Evolutionary conservation across 2,797 vertebrate genomes (phyloP).

Genomic region (Mastacembelus armatus): DNA sequence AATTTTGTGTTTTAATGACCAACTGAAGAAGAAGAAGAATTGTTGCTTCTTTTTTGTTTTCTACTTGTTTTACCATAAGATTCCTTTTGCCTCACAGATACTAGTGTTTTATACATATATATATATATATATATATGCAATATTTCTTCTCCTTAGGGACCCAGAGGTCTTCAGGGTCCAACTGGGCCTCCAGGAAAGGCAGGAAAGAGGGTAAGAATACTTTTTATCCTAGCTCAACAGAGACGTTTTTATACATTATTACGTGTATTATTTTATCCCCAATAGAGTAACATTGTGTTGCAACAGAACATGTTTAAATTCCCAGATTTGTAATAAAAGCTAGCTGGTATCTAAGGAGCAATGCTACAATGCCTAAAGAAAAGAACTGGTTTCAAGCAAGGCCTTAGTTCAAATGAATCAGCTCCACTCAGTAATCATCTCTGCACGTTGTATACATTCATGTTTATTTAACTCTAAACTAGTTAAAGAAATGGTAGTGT

Average conservation of each 20-base stretch:
- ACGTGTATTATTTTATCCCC: constrained; percentile 3
- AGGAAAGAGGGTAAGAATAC: constrained; percentile 90
- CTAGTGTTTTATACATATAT: no score
- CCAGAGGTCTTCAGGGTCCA: constrained; percentile 93
- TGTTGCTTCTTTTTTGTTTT: not conserved
- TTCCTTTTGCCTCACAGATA: not conserved
- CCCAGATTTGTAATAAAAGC: constrained; percentile 25
- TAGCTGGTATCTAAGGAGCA: constrained; percentile 1
- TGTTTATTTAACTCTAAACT: constrained; percentile 60
- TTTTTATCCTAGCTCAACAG: constrained; percentile 1
- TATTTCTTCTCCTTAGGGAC: constrained; percentile 86
- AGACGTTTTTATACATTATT: not conserved
- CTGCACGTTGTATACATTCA: constrained; percentile 28
- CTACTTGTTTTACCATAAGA: not conserved
- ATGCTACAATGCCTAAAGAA: constrained; percentile 6
- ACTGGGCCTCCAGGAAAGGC: constrained; percentile 88
- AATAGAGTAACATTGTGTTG: not conserved
- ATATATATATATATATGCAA: no score
- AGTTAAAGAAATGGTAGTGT: constrained; percentile 17
- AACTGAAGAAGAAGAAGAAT: no score
- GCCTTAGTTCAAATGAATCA: constrained; percentile 47
- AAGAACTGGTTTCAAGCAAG: constrained; percentile 37
- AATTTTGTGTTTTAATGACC: no score
- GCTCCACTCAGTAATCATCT: constrained; percentile 49
- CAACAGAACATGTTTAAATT: constrained; percentile 5